A percentile compares a stretch with the other conserved stretches of the same genome.
Evolutionary conservation across 2,797 vertebrate species (phyloP).

Genomic region (Trichosurus vulpecula): DNA sequence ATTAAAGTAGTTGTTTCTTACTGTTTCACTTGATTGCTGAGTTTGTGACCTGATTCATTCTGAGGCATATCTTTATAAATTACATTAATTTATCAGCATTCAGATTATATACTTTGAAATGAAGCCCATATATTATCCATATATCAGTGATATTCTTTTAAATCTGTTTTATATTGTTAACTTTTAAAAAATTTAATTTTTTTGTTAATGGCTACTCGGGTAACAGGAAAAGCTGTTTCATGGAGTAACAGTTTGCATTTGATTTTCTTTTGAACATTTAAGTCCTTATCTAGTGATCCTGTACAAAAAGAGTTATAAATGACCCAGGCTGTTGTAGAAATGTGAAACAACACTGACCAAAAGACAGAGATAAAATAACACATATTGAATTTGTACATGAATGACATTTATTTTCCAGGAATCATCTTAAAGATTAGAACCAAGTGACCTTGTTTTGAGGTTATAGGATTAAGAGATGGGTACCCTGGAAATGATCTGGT

Average conservation of each 20-base stretch:
- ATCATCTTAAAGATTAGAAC: constrained; percentile 9
- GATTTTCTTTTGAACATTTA: constrained; percentile 28
- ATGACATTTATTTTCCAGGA: constrained; percentile 3
- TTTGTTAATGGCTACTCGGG: neutral
- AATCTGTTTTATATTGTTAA: neutral
- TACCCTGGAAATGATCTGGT: neutral
- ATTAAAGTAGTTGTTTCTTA: neutral
- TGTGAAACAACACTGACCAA: constrained; percentile 17
- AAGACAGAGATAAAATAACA: constrained; percentile 13
- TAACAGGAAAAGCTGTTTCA: neutral
- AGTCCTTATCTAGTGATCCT: neutral
- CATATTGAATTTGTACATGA: constrained; percentile 9
- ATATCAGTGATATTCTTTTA: neutral
- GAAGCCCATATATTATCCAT: neutral
- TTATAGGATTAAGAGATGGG: neutral
- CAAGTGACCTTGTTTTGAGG: neutral
- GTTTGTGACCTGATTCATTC: neutral
- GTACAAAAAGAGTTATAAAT: constrained; percentile 17
- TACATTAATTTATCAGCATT: neutral
- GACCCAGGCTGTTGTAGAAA: neutral
- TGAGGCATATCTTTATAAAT: neutral
- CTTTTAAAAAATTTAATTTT: neutral
- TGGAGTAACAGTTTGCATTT: neutral
- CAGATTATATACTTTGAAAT: neutral
- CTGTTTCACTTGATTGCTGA: neutral